Evolutionary conservation across 2,888 invertebrate species (phyloP).

Genomic region (Anaspis maculata): DNA sequence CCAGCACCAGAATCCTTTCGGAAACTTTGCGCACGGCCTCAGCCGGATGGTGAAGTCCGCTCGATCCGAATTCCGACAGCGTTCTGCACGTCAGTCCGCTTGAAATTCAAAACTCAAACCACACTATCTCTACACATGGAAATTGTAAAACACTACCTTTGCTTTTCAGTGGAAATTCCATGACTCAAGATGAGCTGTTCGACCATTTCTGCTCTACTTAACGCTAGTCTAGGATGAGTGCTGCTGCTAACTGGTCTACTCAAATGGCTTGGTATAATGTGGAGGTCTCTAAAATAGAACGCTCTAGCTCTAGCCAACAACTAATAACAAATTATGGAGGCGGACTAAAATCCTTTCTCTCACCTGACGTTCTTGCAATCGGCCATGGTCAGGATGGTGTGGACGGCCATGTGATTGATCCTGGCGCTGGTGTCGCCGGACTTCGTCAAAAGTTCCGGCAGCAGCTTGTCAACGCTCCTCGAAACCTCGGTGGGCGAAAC

Average conservation of each 20-base stretch:
- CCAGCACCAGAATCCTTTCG: constrained; percentile 69
- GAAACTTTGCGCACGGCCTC: constrained; percentile 83
- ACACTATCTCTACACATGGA: not conserved
- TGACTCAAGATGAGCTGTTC: constrained; percentile 78
- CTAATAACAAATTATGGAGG: too few species aligned
- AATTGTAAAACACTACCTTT: constrained; percentile 49
- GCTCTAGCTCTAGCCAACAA: too few species aligned
- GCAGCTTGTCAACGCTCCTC: constrained; percentile 70
- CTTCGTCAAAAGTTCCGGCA: constrained; percentile 76
- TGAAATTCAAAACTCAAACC: constrained; percentile 21
- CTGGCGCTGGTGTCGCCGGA: constrained; percentile 83
- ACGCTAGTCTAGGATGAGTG: constrained; percentile 76
- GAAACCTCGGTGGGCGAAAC: constrained; percentile 76
- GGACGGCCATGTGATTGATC: constrained; percentile 79
- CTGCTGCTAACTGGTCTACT: constrained; percentile 77
- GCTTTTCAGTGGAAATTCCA: constrained; percentile 80
- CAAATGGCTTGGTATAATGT: constrained; percentile 74
- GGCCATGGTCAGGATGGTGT: constrained; percentile 78
- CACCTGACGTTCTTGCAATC: constrained; percentile 72
- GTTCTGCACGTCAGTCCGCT: constrained; percentile 80
- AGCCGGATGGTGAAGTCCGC: constrained; percentile 81
- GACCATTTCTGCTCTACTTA: constrained; percentile 80
- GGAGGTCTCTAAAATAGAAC: constrained; percentile 57
- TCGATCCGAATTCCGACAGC: constrained; percentile 76
- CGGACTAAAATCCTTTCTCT: too few species aligned